Base-by-base conservation (phyloP, 2,888 invertebrate genomes). In the Chrysina gloriosa region DNA sequence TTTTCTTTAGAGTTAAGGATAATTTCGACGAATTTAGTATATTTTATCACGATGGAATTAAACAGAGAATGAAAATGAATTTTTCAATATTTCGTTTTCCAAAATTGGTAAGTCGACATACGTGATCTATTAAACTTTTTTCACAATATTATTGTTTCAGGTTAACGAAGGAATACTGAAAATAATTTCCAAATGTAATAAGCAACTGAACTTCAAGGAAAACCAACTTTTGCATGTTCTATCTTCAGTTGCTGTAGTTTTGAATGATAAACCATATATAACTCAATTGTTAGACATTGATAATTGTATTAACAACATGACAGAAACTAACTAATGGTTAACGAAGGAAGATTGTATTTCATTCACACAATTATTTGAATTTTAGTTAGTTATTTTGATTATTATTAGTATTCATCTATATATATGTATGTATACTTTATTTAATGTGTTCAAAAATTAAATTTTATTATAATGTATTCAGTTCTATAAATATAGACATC, bases 221-320 rank as follows among this genome's bases (percentile, higher is more conserved):
- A 85, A 87, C 69, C 88, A 89, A 71, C 84, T 95, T 48, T 83
- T 88, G 63, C 83, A 85, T 68, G 86, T 90, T 67, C 85, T 95
- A 71, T 86, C 86, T 75, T 87, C 88, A 67, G 84, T 94, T 63
- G 89, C 91, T 16, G 85, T 85, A 70, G 88, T 93, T 61, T 86
- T 94, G 78, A 84, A 87, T 56, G 90, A 95, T 82, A 87, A 89
- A 74, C 84, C 87, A 69, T 96, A 93, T 81, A 86, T 94, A 76
- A 87, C 87, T 56, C 93, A 94, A 83, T 85, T 93, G 78, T 84
- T 94, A 73, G 88, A 89, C 75, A 92, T 95, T 78, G 95, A 96
- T 84, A 88, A 91, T 72, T 90, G 90, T 79, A 94, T 95, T 80
- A 90, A 91, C 82, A 88, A 88, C 77, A 87, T 94, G 84, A 91